Percentiles rank a stretch among this genome's conserved stretches.
Evolutionary conservation across 2,888 invertebrate genomes (phyloP).

Genomic region (Drosophila meridiana): DNA sequence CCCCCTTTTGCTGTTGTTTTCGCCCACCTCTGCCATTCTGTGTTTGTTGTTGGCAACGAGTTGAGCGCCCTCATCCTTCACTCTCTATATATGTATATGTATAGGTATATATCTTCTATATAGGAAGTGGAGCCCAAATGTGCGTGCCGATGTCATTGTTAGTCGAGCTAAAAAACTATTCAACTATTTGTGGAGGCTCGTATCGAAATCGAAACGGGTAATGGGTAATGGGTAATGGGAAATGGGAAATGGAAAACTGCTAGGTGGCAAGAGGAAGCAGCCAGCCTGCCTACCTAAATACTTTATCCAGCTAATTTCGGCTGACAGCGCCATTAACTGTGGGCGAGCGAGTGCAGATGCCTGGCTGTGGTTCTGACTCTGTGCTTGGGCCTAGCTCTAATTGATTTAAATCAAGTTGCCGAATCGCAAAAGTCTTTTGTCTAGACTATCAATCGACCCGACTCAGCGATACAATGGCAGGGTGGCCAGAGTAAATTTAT

Average conservation of each 20-base stretch:
- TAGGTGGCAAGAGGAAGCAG: conserved; percentile 29
- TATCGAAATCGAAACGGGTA: conserved; percentile 46
- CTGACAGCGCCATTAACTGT: conserved; percentile 64
- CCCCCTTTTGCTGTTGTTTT: conserved; percentile 59
- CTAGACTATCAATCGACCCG: conserved; percentile 66
- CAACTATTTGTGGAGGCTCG: conserved; percentile 30
- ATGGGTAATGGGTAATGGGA: too few species aligned
- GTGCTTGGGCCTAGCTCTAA: conserved; percentile 49
- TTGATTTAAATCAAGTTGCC: conserved; percentile 80
- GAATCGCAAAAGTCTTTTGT: conserved; percentile 53
- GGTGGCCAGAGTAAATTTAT: conserved; percentile 36
- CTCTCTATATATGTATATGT: not conserved
- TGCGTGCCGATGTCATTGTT: conserved; percentile 71
- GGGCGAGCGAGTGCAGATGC: conserved; percentile 5
- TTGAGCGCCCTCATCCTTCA: conserved; percentile 68
- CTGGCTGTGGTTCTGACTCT: not conserved
- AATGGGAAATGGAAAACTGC: conserved; percentile 32
- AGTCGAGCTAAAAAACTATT: conserved; percentile 40
- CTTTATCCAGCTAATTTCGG: conserved; percentile 71
- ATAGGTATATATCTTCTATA: not conserved
- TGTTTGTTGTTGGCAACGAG: conserved; percentile 80
- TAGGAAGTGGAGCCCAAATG: conserved; percentile 27
- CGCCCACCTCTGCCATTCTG: conserved; percentile 53
- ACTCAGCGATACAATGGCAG: not conserved
- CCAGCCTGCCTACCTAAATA: conserved; percentile 54